Conservation (phyloP, 1,140 invertebrate species). For the Yoshiicerus persimilis region DNA sequence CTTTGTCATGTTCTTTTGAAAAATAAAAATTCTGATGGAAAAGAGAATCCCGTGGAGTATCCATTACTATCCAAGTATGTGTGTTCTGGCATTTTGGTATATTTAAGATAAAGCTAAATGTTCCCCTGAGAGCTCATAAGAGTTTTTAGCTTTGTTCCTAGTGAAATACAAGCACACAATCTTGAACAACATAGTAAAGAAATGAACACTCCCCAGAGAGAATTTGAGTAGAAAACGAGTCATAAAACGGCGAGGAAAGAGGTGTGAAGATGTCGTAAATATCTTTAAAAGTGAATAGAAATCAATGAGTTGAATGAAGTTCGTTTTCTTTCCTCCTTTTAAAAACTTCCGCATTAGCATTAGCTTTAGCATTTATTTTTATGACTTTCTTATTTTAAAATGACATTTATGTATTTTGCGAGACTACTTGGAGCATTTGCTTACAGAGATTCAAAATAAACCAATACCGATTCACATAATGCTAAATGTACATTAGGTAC, state of each 20-base stretch:
- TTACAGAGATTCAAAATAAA: neutral
- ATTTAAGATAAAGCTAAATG: slow-evolving; percentile 5
- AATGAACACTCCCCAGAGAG: neutral
- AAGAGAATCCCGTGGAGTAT: neutral
- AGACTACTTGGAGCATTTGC: neutral
- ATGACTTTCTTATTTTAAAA: neutral
- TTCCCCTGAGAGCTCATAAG: neutral
- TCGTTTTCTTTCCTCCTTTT: neutral
- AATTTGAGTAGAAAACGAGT: neutral
- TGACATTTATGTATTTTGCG: neutral
- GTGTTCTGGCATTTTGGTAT: neutral
- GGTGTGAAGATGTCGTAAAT: neutral
- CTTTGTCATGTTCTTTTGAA: neutral
- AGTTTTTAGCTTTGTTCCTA: neutral
- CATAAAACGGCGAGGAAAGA: neutral
- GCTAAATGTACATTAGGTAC: neutral
- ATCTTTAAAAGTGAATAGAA: slow-evolving; percentile 15
- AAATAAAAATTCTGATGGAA: neutral
- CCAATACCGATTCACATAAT: neutral
- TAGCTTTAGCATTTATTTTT: neutral
- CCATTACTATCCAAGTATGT: neutral
- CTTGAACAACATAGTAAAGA: neutral
- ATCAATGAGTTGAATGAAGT: neutral
- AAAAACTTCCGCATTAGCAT: neutral
- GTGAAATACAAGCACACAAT: neutral